phyloP scores from a whole-genome alignment of 2,113 vertebrate species.

The Xyliphius kryptos region DNA sequence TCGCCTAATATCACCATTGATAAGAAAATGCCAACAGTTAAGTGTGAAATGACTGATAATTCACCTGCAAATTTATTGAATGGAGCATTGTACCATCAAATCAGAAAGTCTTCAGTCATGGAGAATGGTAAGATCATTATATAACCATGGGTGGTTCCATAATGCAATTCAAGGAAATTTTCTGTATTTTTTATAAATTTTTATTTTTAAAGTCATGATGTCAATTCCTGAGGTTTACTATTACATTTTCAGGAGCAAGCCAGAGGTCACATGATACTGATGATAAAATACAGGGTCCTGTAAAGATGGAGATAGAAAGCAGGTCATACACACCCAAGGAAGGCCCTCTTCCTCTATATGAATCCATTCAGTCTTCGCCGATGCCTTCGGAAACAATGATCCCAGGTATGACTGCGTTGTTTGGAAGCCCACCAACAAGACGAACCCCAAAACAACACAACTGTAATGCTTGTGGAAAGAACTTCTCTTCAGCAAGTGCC shows the following conservation, averaged over 20 bases:
- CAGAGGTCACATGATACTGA: constrained; percentile 73
- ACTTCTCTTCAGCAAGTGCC: constrained; percentile 97
- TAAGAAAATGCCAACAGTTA: constrained; percentile 73
- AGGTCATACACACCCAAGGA: constrained; percentile 72
- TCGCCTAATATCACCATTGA: too few relatives aligned
- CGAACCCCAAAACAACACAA: constrained; percentile 95
- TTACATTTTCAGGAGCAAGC: constrained; percentile 76
- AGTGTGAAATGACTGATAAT: constrained; percentile 80
- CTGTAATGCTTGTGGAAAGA: constrained; percentile 93
- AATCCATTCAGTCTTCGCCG: constrained; percentile 70
- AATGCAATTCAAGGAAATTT: too few relatives aligned
- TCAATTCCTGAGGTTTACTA: too few relatives aligned
- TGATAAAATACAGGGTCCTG: constrained; percentile 58
- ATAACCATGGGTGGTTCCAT: too few relatives aligned
- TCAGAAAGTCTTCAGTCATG: constrained; percentile 68
- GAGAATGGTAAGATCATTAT: constrained; percentile 90
- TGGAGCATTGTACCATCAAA: constrained; percentile 74
- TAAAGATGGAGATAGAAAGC: constrained; percentile 85
- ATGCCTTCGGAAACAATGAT: constrained; percentile 73
- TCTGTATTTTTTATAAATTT: too few relatives aligned
- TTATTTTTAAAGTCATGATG: too few relatives aligned
- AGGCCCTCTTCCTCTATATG: constrained; percentile 71
- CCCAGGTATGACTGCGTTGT: constrained; percentile 76
- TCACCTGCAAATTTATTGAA: constrained; percentile 63
- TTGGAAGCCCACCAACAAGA: constrained; percentile 74